Percentiles rank a stretch among this genome's conserved stretches.
Conservation (phyloP, 2,797 vertebrate genomes). For the Sparus aurata region DNA sequence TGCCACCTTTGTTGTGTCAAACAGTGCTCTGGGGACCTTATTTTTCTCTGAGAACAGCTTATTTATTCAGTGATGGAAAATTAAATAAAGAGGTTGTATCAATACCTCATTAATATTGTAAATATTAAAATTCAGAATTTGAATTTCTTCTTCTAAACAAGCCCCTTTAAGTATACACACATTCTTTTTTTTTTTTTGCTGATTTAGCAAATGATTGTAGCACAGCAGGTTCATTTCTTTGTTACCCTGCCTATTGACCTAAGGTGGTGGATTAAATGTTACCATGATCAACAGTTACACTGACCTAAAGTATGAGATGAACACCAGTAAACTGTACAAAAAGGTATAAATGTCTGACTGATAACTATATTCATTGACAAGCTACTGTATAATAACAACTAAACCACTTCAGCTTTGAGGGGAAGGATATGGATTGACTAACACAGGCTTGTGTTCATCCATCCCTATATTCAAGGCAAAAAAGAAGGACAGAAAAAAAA, state of each 20-base stretch:
- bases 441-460: not conserved
- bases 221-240: not conserved
- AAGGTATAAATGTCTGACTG: no score
- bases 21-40: no score
- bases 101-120: no score
- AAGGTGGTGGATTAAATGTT: not conserved
- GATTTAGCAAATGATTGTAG: not conserved
- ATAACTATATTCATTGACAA: not conserved
- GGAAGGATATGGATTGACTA: not conserved
- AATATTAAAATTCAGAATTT: no score
- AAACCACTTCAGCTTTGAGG: not conserved
- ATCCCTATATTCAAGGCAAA: not conserved
- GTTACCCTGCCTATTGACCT: not conserved
- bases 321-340: not conserved
- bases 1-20: no score
- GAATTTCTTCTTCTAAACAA: not conserved
- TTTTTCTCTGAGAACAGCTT: no score
- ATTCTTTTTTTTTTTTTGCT: not conserved
- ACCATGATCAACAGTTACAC: not conserved
- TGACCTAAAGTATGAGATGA: not conserved
- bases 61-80: no score
- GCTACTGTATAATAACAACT: not conserved
- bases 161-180: no score
- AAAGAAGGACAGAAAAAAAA: not conserved
- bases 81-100: no score